Evolutionary conservation across 2,888 invertebrate genomes (phyloP).

Genomic region (Eristalis arbustorum): DNA sequence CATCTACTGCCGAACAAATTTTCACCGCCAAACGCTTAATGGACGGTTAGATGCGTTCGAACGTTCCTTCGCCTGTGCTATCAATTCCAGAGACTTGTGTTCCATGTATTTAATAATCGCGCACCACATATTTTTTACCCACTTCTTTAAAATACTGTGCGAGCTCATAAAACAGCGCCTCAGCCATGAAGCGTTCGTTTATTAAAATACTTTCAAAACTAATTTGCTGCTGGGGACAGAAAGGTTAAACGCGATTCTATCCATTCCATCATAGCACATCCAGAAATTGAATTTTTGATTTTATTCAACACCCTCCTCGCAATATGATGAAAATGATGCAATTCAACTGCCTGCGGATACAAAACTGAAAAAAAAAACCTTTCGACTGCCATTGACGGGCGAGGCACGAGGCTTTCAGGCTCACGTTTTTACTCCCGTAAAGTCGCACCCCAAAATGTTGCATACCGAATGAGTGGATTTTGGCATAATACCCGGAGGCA

Average conservation of each 20-base stretch:
- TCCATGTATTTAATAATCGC: too few relatives aligned
- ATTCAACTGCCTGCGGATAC: slow-evolving; percentile 22
- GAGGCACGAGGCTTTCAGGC: slow-evolving; percentile 5
- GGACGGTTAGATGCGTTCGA: too few relatives aligned
- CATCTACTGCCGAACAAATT: too few relatives aligned
- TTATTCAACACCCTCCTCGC: slow-evolving; percentile 3
- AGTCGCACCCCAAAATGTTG: slow-evolving; percentile 33
- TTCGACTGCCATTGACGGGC: slow-evolving; percentile 12
- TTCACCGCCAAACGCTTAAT: too few relatives aligned
- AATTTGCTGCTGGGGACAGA: too few relatives aligned
- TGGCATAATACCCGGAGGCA: slow-evolving; percentile 18
- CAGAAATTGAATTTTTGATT: slow-evolving; percentile 6
- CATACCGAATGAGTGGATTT: slow-evolving; percentile 30
- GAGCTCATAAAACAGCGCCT: too few relatives aligned
- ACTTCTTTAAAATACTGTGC: too few relatives aligned
- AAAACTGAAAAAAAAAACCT: slow-evolving; percentile 24
- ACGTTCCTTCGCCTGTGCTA: too few relatives aligned
- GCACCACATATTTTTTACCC: too few relatives aligned
- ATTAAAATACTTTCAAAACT: too few relatives aligned
- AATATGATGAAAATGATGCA: slow-evolving; percentile 27
- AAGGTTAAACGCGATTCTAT: not conserved
- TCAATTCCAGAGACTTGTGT: too few relatives aligned
- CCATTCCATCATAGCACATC: not conserved
- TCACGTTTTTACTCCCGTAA: slow-evolving; percentile 3
- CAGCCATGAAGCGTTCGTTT: too few relatives aligned